phyloP scores from a whole-genome alignment of 2,113 vertebrate species.

The Crotophaga sulcirostris region DNA sequence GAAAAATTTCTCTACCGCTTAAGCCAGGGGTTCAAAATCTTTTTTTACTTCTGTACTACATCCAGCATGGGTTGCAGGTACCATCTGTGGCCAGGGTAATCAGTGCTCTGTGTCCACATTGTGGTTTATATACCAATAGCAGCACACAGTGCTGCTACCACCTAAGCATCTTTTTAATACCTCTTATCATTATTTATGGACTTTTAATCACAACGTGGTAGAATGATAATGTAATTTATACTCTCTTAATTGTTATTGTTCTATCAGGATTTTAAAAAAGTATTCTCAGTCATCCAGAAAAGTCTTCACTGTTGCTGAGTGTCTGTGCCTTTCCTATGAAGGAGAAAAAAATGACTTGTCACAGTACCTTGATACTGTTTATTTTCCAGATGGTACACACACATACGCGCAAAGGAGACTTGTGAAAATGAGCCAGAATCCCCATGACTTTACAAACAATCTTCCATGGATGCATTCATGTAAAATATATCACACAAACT shows the following conservation, averaged over 20 bases:
- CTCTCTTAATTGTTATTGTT: not conserved
- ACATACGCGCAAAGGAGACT: not conserved
- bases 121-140: not conserved
- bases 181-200: not conserved
- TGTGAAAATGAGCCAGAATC: not conserved
- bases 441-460: not conserved
- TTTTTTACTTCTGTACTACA: not conserved
- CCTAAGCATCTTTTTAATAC: not conserved
- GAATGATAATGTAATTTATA: not conserved
- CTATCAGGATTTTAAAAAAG: not conserved
- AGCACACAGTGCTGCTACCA: not conserved
- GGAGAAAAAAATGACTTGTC: not conserved
- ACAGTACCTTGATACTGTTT: not conserved
- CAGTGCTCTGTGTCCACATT: accelerated
- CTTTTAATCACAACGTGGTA: not conserved
- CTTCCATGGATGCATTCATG: not conserved
- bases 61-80: not conserved
- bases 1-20: not conserved
- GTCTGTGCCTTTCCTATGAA: not conserved
- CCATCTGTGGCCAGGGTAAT: not conserved
- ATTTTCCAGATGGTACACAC: not conserved
- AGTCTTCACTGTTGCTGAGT: not conserved
- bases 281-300: not conserved
- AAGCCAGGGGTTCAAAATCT: not conserved
- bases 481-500: not conserved